Evolutionary conservation across 2,888 invertebrate genomes (phyloP).

Genomic region (Xylota segnis): DNA sequence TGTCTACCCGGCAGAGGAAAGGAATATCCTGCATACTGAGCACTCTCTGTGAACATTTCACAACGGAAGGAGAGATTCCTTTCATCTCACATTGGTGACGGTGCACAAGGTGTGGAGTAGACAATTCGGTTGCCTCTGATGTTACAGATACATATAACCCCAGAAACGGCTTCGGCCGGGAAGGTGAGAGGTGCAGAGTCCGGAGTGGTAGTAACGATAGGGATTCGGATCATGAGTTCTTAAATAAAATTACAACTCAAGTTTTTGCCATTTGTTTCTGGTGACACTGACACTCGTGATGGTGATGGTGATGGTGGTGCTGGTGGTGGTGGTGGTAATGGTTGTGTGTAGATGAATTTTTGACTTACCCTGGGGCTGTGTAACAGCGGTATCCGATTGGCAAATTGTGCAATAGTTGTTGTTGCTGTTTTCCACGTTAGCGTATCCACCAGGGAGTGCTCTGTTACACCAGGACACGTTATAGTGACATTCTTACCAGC

Average conservation of each 20-base stretch:
- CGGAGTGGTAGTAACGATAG: slow-evolving; percentile 21
- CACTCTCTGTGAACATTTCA: slow-evolving; percentile 32
- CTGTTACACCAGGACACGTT: slow-evolving; percentile 89
- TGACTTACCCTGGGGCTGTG: slow-evolving; percentile 84
- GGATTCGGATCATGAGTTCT: slow-evolving; percentile 71
- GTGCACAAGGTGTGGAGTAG: slow-evolving; percentile 58
- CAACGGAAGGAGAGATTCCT: slow-evolving; percentile 32
- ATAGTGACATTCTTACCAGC: slow-evolving; percentile 88
- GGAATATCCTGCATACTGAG: slow-evolving; percentile 43
- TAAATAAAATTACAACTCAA: slow-evolving; percentile 74
- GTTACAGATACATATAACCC: slow-evolving; percentile 26
- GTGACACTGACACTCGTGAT: slow-evolving; percentile 8
- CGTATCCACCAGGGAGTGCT: slow-evolving; percentile 87
- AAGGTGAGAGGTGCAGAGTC: too few species aligned
- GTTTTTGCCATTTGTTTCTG: slow-evolving; percentile 58
- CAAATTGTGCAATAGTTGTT: slow-evolving; percentile 84
- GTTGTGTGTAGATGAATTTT: slow-evolving; percentile 42
- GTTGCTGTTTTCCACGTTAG: slow-evolving; percentile 87
- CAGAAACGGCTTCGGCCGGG: too few species aligned
- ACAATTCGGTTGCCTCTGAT: slow-evolving; percentile 45
- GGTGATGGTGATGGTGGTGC: slow-evolving; percentile 5
- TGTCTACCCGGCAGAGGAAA: slow-evolving; percentile 1
- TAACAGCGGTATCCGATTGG: slow-evolving; percentile 84
- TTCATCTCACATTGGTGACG: slow-evolving; percentile 51
- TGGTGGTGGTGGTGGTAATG: slow-evolving; percentile 28